Evolutionary conservation across 2,888 invertebrate species (phyloP).

Genomic region (Pseudococcus viburni): DNA sequence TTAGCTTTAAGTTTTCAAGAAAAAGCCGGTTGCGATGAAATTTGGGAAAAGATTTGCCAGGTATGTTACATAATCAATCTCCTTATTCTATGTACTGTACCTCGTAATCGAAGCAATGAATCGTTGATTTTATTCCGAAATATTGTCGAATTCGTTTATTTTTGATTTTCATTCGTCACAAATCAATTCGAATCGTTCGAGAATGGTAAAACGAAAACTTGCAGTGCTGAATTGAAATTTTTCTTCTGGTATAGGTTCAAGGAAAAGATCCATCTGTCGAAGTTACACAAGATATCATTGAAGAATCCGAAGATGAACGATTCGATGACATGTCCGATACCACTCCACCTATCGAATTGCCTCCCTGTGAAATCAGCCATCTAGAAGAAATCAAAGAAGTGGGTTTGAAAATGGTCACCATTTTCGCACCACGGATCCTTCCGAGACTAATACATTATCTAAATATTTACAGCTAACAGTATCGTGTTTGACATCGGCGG

Average conservation of each 20-base stretch:
- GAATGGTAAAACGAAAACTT: too few species aligned
- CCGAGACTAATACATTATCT: not conserved
- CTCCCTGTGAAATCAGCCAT: constrained; percentile 93
- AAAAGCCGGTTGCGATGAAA: constrained; percentile 99
- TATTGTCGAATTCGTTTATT: not conserved
- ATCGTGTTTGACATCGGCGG: constrained; percentile 89
- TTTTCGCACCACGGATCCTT: not conserved
- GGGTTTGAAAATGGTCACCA: not conserved
- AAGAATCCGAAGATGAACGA: constrained; percentile 96
- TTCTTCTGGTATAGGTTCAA: constrained; percentile 81
- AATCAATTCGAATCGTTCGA: not conserved
- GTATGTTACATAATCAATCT: constrained; percentile 72
- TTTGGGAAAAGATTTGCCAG: constrained; percentile 99
- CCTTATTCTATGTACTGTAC: not conserved
- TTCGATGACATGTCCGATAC: constrained; percentile 97
- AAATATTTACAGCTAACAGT: constrained; percentile 77
- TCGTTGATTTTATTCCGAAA: not conserved
- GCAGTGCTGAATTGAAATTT: constrained; percentile 10
- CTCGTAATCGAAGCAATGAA: not conserved
- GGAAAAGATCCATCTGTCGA: constrained; percentile 99
- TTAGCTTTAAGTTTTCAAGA: constrained; percentile 99
- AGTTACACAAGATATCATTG: constrained; percentile 96
- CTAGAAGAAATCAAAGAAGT: constrained; percentile 94
- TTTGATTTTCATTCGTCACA: not conserved
- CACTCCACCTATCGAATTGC: constrained; percentile 93